A percentile compares a stretch with the other conserved stretches of the same genome.
These are phyloP conservation scores for Heliconius nattereri DNA, from an alignment of 1,140 invertebrate genomes.

Conservation along the genomic window DNA sequence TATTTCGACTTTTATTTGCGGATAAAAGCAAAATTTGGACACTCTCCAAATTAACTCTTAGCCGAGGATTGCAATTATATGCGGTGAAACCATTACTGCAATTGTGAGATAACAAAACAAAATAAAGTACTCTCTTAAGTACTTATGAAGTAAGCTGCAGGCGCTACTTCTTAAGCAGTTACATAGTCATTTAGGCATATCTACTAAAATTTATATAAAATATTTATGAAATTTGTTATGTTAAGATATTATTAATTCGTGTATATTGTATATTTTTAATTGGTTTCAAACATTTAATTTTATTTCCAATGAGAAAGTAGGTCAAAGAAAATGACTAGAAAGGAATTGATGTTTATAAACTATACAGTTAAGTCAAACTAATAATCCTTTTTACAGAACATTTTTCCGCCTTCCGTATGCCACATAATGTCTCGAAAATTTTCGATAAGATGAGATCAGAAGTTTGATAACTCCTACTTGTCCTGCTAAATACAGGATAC, in stretches of 20 bases:
- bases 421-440: too few species aligned
- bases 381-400: too few species aligned
- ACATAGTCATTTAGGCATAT: neutral
- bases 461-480: too few species aligned
- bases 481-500: too few species aligned
- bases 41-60: conserved; percentile 74
- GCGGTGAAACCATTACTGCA: conserved; percentile 56
- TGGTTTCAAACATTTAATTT: neutral
- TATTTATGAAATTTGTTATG: neutral
- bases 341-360: neutral
- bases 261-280: neutral
- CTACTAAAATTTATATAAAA: neutral
- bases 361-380: too few species aligned
- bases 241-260: neutral
- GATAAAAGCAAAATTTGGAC: conserved; percentile 67
- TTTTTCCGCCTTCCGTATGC: too few species aligned
- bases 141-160: conserved; percentile 16
- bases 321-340: neutral
- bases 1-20: conserved; percentile 64
- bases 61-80: conserved; percentile 61
- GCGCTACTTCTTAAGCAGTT: conserved; percentile 7
- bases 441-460: too few species aligned
- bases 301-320: neutral
- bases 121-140: conserved; percentile 34
- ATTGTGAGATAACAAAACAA: conserved; percentile 48